phyloP scores from a whole-genome alignment of 2,797 vertebrate genomes.

The Channa striata region DNA sequence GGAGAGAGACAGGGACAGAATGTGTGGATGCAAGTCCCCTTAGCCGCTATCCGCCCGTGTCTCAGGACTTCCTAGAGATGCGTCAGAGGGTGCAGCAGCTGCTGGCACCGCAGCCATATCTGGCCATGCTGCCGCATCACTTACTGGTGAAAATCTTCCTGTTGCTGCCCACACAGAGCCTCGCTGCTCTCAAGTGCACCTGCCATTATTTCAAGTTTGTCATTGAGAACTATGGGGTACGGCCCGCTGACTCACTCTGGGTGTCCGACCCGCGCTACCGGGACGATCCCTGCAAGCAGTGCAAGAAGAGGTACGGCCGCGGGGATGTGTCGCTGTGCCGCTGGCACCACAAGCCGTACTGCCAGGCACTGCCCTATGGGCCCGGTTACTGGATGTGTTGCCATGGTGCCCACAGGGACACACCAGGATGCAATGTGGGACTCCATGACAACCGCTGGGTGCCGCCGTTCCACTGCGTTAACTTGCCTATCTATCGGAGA shows the following conservation, averaged over 20 bases:
- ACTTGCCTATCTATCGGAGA: constrained; percentile 88
- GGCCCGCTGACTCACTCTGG: constrained; percentile 95
- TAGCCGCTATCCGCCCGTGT: constrained; percentile 83
- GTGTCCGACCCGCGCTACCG: constrained; percentile 94
- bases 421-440: constrained; percentile 94
- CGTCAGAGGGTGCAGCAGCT: constrained; percentile 94
- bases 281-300: constrained; percentile 97
- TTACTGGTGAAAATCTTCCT: constrained; percentile 92
- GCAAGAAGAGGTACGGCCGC: constrained; percentile 90
- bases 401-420: constrained; percentile 87
- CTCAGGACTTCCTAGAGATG: constrained; percentile 91
- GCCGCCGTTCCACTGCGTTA: constrained; percentile 92
- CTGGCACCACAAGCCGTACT: constrained; percentile 98
- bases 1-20: constrained; percentile 4
- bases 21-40: constrained; percentile 49
- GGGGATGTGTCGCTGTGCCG: constrained; percentile 96
- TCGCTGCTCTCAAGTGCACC: constrained; percentile 95
- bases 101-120: constrained; percentile 92
- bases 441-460: constrained; percentile 99
- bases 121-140: constrained; percentile 92
- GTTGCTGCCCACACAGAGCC: constrained; percentile 90
- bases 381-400: constrained; percentile 99
- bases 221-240: constrained; percentile 92
- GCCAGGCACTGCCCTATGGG: constrained; percentile 93
- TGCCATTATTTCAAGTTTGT: constrained; percentile 93